phyloP scores from a whole-genome alignment of 2,797 vertebrate genomes.

The Podarcis lilfordi region DNA sequence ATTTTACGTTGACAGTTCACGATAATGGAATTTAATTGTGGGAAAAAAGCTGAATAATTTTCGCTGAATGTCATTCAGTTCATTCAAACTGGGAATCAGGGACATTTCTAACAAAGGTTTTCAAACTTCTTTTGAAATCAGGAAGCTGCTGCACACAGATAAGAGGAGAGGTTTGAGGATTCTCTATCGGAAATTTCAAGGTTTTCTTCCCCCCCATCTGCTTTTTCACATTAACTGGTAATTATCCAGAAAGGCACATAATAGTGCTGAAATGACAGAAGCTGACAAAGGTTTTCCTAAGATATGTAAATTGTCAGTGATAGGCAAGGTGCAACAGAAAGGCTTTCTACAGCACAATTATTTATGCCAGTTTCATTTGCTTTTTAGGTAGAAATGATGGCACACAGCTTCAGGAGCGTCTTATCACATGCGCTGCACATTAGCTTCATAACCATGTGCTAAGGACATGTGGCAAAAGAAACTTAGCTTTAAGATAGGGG shows the following conservation, averaged over 20 bases:
- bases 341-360: conserved; percentile 80
- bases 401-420: conserved; percentile 49
- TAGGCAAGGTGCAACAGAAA: conserved; percentile 79
- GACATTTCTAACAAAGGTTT: conserved; percentile 86
- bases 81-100: conserved; percentile 82
- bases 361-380: conserved; percentile 80
- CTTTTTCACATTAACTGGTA: conserved; percentile 85
- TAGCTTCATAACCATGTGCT: conserved; percentile 61
- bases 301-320: conserved; percentile 85
- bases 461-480: conserved; percentile 53
- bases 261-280: conserved; percentile 82
- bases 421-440: conserved; percentile 76
- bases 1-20: conserved; percentile 79
- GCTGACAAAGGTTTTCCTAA: conserved; percentile 83
- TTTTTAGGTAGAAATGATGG: conserved; percentile 76
- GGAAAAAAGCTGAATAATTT: conserved; percentile 80
- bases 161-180: conserved; percentile 84
- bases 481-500: conserved; percentile 45
- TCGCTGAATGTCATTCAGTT: conserved; percentile 84
- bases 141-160: conserved; percentile 82
- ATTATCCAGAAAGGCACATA: conserved; percentile 85
- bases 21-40: conserved; percentile 84
- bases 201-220: conserved; percentile 77
- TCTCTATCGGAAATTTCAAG: conserved; percentile 85
- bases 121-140: conserved; percentile 85